These are phyloP conservation scores for Drosophila elegans DNA, from an alignment of 1,140 invertebrate genomes.

Conservation along the genomic window DNA sequence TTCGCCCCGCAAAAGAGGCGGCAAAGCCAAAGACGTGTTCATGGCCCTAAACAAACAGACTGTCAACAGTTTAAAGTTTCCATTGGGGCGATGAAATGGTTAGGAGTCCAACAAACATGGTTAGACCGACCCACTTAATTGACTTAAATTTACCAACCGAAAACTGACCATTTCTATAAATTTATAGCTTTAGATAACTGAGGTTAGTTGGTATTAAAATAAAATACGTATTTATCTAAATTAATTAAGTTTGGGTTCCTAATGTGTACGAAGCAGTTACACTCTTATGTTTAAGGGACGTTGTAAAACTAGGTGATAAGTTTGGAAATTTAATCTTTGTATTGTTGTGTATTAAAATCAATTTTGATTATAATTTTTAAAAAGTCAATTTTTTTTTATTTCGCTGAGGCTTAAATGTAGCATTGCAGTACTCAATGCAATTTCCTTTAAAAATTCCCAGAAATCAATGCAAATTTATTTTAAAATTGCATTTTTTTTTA, in stretches of 20 bases:
- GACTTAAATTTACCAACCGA: conserved; percentile 8
- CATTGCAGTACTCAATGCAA: no score
- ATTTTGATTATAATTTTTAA: no score
- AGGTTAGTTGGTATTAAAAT: background rate
- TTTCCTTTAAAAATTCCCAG: no score
- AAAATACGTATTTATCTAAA: background rate
- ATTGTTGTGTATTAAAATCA: no score
- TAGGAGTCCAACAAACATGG: background rate
- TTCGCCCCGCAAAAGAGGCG: conserved; percentile 48
- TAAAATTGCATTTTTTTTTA: background rate
- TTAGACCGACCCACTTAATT: conserved; percentile 15
- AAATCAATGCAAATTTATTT: background rate
- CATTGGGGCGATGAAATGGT: background rate
- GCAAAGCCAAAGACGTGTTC: conserved; percentile 51
- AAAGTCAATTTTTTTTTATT: no score
- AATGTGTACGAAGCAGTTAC: no score
- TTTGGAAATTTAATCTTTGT: no score
- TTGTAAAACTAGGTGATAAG: no score
- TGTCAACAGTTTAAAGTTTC: conserved; percentile 46
- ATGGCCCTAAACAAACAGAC: conserved; percentile 67
- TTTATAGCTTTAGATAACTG: conserved; percentile 2
- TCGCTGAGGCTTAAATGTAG: no score
- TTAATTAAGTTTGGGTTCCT: no score
- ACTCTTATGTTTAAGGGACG: no score
- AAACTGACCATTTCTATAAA: conserved; percentile 7